These are phyloP conservation scores for Drosophila erecta DNA, from an alignment of 1,140 invertebrate genomes.

Conservation along the genomic window DNA sequence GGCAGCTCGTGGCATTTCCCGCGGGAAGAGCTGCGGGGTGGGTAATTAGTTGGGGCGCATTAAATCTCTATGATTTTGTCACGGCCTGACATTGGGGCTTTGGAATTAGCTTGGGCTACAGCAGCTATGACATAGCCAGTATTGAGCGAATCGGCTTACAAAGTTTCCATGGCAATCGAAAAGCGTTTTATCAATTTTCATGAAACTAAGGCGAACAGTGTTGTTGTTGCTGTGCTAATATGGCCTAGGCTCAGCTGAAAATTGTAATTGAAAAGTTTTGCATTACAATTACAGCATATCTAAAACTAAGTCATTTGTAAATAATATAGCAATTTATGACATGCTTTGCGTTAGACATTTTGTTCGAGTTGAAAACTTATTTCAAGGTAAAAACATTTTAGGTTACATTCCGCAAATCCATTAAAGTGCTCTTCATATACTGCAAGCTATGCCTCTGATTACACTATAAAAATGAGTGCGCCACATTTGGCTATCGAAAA, in stretches of 20 bases:
- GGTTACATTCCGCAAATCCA: background rate
- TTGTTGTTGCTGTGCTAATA: background rate
- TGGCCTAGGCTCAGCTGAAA: conserved; percentile 1
- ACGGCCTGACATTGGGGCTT: conserved; percentile 45
- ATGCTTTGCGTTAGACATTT: conserved; percentile 1
- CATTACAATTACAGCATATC: conserved; percentile 43
- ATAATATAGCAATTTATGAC: conserved; percentile 8
- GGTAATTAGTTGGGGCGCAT: conserved; percentile 64
- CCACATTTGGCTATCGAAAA: conserved; percentile 2
- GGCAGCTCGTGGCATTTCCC: conserved; percentile 32
- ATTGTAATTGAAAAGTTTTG: conserved; percentile 59
- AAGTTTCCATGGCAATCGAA: conserved; percentile 39
- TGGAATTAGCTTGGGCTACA: conserved; percentile 10
- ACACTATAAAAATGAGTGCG: background rate
- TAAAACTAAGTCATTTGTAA: conserved; percentile 60
- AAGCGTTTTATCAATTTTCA: conserved; percentile 44
- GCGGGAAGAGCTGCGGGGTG: conserved; percentile 6
- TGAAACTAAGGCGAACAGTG: conserved; percentile 24
- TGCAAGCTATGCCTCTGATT: background rate
- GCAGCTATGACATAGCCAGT: background rate
- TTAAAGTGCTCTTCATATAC: background rate
- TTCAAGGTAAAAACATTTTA: background rate
- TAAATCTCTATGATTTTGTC: conserved; percentile 62
- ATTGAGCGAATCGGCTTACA: conserved; percentile 43
- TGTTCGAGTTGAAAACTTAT: background rate